Evolutionary conservation across 1,140 invertebrate genomes (phyloP).

Genomic region (Zaprionus ghesquierei): DNA sequence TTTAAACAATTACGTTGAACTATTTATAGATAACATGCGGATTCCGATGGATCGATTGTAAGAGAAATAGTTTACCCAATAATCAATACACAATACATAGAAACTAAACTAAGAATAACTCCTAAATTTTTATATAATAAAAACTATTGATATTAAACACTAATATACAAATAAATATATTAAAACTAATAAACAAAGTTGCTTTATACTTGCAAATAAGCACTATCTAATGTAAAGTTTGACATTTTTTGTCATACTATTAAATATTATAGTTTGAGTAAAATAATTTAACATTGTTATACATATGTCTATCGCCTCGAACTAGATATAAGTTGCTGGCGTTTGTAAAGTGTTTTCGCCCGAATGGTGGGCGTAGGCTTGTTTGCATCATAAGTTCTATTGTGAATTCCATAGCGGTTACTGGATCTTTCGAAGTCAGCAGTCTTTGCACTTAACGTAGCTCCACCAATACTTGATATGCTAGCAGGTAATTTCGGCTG

Average conservation of each 20-base stretch:
- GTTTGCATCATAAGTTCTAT: slow-evolving; percentile 1
- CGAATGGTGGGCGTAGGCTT: background rate
- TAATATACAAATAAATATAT: slow-evolving; percentile 20
- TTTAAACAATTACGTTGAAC: background rate
- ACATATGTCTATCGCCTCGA: slow-evolving; percentile 59
- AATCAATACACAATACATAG: slow-evolving; percentile 39
- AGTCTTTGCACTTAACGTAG: slow-evolving; percentile 87
- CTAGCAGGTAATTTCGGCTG: slow-evolving; percentile 84
- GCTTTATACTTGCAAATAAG: background rate
- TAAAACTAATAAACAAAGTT: background rate
- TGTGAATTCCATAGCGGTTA: slow-evolving; percentile 80
- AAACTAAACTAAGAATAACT: slow-evolving; percentile 53
- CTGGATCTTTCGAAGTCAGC: slow-evolving; percentile 86
- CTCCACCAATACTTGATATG: slow-evolving; percentile 87
- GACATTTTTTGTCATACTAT: background rate
- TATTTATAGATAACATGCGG: slow-evolving; percentile 38
- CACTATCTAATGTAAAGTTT: background rate
- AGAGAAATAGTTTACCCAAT: slow-evolving; percentile 45
- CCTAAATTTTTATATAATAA: slow-evolving; percentile 68
- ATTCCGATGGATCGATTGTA: slow-evolving; percentile 57
- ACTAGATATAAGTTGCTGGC: slow-evolving; percentile 91
- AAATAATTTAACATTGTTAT: background rate
- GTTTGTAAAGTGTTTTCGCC: slow-evolving; percentile 87
- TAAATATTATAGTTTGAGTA: background rate
- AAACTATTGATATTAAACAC: slow-evolving; percentile 42